Evolutionary conservation across 23 tunicate genomes (phyloP).

Genomic region (Styela clava): DNA sequence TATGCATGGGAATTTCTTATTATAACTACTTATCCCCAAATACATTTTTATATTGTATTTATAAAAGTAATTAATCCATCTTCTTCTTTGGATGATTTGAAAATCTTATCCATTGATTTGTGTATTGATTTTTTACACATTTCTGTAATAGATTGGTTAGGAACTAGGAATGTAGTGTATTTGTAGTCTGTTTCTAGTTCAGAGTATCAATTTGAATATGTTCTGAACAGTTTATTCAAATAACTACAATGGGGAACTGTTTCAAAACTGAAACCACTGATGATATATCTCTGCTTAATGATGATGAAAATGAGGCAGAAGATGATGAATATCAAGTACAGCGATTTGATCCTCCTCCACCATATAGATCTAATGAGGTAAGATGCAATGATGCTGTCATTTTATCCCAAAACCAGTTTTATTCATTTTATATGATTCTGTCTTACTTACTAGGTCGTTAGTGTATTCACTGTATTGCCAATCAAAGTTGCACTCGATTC

Average conservation of each 20-base stretch:
- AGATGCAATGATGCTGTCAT: not conserved
- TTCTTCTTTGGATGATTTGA: too few species aligned
- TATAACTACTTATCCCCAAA: too few species aligned
- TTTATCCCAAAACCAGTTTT: too few species aligned
- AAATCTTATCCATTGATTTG: not conserved
- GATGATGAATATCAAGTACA: not conserved
- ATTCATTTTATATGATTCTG: not conserved
- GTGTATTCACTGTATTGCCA: too few species aligned
- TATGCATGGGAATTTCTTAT: too few species aligned
- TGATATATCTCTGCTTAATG: constrained; percentile 7
- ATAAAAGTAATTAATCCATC: too few species aligned
- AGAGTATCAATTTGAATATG: too few species aligned
- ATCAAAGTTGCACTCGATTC: too few species aligned
- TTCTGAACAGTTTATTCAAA: too few species aligned
- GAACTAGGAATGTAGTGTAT: not conserved
- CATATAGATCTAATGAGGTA: not conserved
- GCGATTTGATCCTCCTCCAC: constrained; percentile 17
- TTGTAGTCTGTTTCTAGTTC: not conserved
- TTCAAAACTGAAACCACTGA: constrained; percentile 20
- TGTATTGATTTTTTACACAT: not conserved
- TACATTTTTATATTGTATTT: too few species aligned
- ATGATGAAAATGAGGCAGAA: constrained; percentile 19
- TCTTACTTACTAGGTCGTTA: too few species aligned
- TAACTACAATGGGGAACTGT: constrained; percentile 19
- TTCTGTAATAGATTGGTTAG: not conserved